Base-by-base conservation (phyloP, 2,888 invertebrate genomes). In the Volucella zonaria region DNA sequence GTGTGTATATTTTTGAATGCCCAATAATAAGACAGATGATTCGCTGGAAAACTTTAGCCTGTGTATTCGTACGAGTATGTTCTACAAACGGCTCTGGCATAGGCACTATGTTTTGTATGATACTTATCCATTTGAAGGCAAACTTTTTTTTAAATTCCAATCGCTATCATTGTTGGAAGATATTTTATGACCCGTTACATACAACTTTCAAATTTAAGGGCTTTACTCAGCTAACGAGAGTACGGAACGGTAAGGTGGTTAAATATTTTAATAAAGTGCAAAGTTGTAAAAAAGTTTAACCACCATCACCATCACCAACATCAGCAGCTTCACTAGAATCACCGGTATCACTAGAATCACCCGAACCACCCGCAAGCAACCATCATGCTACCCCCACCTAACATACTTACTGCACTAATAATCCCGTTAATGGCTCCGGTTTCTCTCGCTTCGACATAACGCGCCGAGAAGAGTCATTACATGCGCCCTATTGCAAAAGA, bases 201-300 rank as follows among this genome's bases (percentile, higher is more conserved):
- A 67, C 75, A 79, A 79, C 74, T 59, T 76, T 76, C 80, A 83
- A 71, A 58, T 61, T 80, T 80, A 67, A 76, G 75, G 70, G 59
- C 67, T 80, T 76, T 61, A n/a, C 68, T 56, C 54, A 52, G 42
- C 66, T 83, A 76, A 75, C 62, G 67, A 56, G 56, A 67, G 49
- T 71, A 43, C 2, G 31, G 40, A 56, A 61, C 42, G 54, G 47
- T 67, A 62, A 71, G 66, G 83, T 71, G 75, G 67, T 75, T 83
- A 76, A 83, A 83, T 83, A 83, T 83, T 83, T 83, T 83, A 83
- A 83, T 83, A 80, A 80, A 83, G 83, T 76, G 66, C 75, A 80
- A 83, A 79, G 82, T 83, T 79, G 74, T 70, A 61, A 75, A 83
- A 80, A 82, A 75, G 71, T 75, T 70, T 56, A 54, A 62, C 75